Evolutionary conservation across 2,113 vertebrate genomes (phyloP).

Genomic region (Dicaeum eximium): DNA sequence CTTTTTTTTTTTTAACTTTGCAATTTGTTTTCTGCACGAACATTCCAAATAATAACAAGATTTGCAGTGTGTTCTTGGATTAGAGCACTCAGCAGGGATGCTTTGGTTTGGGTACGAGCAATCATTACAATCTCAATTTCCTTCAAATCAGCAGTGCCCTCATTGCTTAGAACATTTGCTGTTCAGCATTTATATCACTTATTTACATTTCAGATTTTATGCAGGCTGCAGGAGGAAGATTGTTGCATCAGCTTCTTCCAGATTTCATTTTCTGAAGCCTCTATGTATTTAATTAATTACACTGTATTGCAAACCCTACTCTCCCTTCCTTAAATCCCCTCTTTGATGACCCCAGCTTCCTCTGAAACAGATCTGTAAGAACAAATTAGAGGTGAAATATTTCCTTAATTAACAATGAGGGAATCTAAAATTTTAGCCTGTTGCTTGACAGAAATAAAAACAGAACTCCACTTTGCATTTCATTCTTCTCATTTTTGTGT

Average conservation of each 20-base stretch:
- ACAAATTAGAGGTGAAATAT: not conserved
- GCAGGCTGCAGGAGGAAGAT: not conserved
- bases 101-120: not conserved
- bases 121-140: conserved; percentile 12
- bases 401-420: not conserved
- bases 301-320: not conserved
- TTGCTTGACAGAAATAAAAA: not conserved
- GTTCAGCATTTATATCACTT: not conserved
- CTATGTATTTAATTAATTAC: not conserved
- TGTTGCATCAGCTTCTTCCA: not conserved
- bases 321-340: not conserved
- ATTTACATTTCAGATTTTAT: conserved; percentile 26
- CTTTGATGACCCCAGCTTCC: not conserved
- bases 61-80: not conserved
- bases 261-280: not conserved
- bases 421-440: not conserved
- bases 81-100: not conserved
- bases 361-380: not conserved
- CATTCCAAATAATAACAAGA: conserved; percentile 14
- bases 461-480: not conserved
- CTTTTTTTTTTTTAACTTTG: not conserved
- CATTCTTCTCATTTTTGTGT: not conserved
- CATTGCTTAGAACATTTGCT: not conserved
- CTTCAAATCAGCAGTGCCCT: not conserved
- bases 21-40: conserved; percentile 30